phyloP scores from a whole-genome alignment of 2,888 invertebrate species.

The Rhabditoides inermis region DNA sequence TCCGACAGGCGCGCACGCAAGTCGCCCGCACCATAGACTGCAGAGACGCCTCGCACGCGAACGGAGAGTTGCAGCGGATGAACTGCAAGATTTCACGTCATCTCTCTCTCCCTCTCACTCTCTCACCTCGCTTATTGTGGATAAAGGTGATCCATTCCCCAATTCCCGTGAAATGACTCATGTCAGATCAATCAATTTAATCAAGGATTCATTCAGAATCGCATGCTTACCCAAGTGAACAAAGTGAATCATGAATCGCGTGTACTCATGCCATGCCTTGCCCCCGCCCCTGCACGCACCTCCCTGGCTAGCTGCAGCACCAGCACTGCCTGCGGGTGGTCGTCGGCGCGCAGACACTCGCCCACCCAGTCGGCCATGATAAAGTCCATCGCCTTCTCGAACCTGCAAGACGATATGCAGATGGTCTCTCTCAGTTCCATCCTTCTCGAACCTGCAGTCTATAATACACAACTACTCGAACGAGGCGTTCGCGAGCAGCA shows the following conservation, averaged over 20 bases:
- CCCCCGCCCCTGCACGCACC: no score
- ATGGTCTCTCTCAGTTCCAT: background rate
- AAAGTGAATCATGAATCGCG: no score
- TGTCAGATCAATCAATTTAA: no score
- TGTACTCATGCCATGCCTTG: no score
- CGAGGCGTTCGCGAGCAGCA: no score
- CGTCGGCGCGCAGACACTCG: slow-evolving; percentile 8
- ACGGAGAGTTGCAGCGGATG: slow-evolving; percentile 15
- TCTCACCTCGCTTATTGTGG: background rate
- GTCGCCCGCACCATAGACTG: slow-evolving; percentile 8
- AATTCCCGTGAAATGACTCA: no score
- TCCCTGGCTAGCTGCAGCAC: slow-evolving; percentile 4
- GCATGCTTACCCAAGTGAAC: no score
- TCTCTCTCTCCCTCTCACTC: background rate
- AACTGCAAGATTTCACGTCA: no score
- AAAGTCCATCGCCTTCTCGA: slow-evolving; percentile 16
- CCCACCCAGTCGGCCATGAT: slow-evolving; percentile 23
- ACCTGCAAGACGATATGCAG: background rate
- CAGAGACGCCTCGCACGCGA: slow-evolving; percentile 10
- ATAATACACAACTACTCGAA: no score
- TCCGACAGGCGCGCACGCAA: slow-evolving; percentile 6
- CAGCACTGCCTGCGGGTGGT: slow-evolving; percentile 6
- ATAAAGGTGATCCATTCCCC: no score
- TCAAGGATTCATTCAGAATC: no score
- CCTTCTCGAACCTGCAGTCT: slow-evolving; percentile 13